phyloP scores from a whole-genome alignment of 2,113 vertebrate genomes.

The Datnioides undecimradiatus region DNA sequence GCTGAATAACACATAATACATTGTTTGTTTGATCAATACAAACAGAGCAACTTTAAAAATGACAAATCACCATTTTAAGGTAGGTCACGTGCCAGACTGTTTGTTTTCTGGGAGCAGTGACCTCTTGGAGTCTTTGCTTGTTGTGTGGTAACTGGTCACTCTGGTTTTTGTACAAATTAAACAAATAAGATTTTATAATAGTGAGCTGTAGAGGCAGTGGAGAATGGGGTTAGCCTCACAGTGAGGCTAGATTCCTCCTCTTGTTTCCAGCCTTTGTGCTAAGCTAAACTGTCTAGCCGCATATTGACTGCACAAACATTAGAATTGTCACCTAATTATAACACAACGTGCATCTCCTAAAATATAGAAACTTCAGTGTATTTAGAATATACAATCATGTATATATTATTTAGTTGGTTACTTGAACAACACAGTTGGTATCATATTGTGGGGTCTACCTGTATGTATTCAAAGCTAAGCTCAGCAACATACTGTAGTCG shows the following conservation, averaged over 20 bases:
- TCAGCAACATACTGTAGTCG: not conserved
- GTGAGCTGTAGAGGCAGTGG: not conserved
- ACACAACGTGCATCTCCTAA: not conserved
- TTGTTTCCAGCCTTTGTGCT: not conserved
- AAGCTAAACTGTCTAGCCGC: not conserved
- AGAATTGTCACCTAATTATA: not conserved
- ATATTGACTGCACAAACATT: not conserved
- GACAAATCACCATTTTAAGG: too few relatives aligned
- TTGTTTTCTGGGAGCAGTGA: too few relatives aligned
- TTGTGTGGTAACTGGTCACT: conserved; percentile 16
- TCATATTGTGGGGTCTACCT: not conserved
- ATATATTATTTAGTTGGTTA: not conserved
- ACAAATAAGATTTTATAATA: not conserved
- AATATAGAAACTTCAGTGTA: not conserved
- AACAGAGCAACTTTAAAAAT: too few relatives aligned
- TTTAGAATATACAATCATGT: not conserved
- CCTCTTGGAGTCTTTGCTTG: not conserved
- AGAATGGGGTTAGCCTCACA: not conserved
- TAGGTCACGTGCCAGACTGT: too few relatives aligned
- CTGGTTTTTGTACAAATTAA: not conserved
- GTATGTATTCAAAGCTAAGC: not conserved
- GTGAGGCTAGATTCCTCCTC: not conserved
- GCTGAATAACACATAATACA: too few relatives aligned
- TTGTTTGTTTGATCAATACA: too few relatives aligned
- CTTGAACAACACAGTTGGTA: not conserved